Base-by-base conservation (phyloP, 2,888 invertebrate genomes). In the Chalcosyrphus nemorum region DNA sequence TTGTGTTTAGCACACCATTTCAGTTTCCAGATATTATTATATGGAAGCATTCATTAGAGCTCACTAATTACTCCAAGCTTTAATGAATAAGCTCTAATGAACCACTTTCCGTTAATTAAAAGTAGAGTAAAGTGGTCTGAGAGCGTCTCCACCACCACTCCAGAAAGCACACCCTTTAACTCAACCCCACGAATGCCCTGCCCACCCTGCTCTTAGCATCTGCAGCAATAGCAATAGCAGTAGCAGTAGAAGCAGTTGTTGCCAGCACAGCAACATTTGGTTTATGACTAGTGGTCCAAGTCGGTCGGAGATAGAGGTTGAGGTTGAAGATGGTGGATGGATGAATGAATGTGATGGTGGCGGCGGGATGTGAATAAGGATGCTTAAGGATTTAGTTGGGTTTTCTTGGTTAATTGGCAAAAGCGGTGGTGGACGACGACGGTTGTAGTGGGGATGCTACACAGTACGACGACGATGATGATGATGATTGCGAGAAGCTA, bases 81-180 rank as follows among this genome's bases (percentile, higher is more conserved):
- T 95, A 95, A 95, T 95, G 95, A 95, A 95, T 95, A 95, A 95
- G 95, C 95, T 95, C 95, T 95, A 95, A 95, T 95, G 95, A 95
- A 95, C 95, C 95, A 95, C 95, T 95, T 95, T 95, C 95, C 95
- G 95, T 95, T 95, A 95, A 95, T 95, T 95, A 95, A 95, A 95
- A 95, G 94, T 95, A 92, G 93, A 93, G 92, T 92, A 87, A 87
- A 87, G 87, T 87, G 87, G 87, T 87, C 87, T 87, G 85, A 85
- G 85, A 87, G 86, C 84, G 84, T 87, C 87, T 87, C 76, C 72
- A 78, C 75, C 71, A 66, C 47, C 57, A 59, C n/a, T n/a, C n/a
- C n/a, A n/a, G n/a, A n/a, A n/a, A n/a, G n/a, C n/a, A 75, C 63
- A 75, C 81, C 81, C 68, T 75, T 81, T 81, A 66, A 45, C 74